Base-by-base conservation (phyloP, 2,797 vertebrate species). In the Luscinia megarhynchos region DNA sequence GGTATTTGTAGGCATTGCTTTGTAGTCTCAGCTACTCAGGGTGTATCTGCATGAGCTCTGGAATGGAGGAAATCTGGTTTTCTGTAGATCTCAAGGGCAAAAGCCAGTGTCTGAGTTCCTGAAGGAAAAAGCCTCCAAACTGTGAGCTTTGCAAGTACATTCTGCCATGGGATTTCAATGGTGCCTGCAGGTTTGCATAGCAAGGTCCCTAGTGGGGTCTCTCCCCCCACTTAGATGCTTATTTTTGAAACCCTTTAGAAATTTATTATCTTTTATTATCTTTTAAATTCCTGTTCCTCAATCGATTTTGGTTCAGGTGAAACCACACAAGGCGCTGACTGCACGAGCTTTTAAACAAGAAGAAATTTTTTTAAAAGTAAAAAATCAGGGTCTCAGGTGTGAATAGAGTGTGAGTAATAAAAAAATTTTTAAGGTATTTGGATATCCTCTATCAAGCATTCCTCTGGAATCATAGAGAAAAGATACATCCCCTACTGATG, bases 21-120 rank as follows among this genome's bases (percentile, higher is more conserved):
- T 80, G 10, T 43, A 34, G 64, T 89, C 36, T 89, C n/a, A 30
- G 0, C n/a, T 43, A 45, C 9, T 62, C 29, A 26, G 69, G 54
- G 15, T 62, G 15, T 54, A 74, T 70, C 76, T 77, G 32, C 68
- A 13, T 15, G 40, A 55, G 36, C 2, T 0, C n/a, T 94, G 91
- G 76, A 91, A 93, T 91, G 70, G 55, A 86, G 62, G 46, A 86
- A 91, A 69, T 93, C 76, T 84, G 73, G 26, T 94, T 93, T 94
- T 91, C 59, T 55, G 18, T 81, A 48, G 48, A 54, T 85, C 62
- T 78, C 2, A 7, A 81, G 76, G 87, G 58, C 29, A 53, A 54
- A 69, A 67, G 78, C 50, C 89, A 78, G 3, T 89, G 58, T 11
- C 41, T 40, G 21, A 85, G 27, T 41, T 91, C 41, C 46, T 9